Base-by-base conservation (phyloP, 2,888 invertebrate genomes). In the Erebia epiphron region DNA sequence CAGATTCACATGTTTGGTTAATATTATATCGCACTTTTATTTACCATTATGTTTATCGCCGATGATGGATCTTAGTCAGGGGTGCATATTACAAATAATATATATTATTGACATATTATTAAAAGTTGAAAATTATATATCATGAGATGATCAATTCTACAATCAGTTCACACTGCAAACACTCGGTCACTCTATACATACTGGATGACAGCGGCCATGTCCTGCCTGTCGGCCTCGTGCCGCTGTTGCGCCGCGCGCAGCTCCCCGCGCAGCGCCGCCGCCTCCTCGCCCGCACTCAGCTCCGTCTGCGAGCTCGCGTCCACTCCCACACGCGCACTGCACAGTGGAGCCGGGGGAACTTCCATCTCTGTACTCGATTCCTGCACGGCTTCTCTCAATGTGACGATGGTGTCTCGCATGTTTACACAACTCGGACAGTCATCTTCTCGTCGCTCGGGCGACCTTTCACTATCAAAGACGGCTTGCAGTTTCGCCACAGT, bases 211-310 rank as follows among this genome's bases (percentile, higher is more conserved):
- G 78, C 79, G 10, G 80, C 76, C 67, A 89, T 83, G 73, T 84
- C 86, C 43, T 71, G 84, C 65, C 85, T 92, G 67, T 86, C 90
- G 61, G 87, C 92, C 64, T 88, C 83, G 61, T 91, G 89, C 43
- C 78, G 76, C 68, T 81, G 75, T 46, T 84, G 77, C 43, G 68
- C 73, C 62, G 72, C 82, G 68, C 76, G 83, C 73, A 77, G 81
- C 73, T 74, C 75, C 67, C 71, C 77, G 41, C 61, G 71, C 10
- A 79, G 71, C 11, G 52, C 56, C 2, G 68, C 73, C 1, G 74
- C 62, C 9, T 74, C 73, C 63, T 72, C 82, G 68, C 76, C 75
- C 68, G 71, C 77, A 41, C 60, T 71, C 10, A 78, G 71, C 13
- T 56, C 56, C 2, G 68, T 69, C 46, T 75, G 75, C 13, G 67